phyloP scores from a whole-genome alignment of 1,140 invertebrate species.

The Cherax quadricarinatus region DNA sequence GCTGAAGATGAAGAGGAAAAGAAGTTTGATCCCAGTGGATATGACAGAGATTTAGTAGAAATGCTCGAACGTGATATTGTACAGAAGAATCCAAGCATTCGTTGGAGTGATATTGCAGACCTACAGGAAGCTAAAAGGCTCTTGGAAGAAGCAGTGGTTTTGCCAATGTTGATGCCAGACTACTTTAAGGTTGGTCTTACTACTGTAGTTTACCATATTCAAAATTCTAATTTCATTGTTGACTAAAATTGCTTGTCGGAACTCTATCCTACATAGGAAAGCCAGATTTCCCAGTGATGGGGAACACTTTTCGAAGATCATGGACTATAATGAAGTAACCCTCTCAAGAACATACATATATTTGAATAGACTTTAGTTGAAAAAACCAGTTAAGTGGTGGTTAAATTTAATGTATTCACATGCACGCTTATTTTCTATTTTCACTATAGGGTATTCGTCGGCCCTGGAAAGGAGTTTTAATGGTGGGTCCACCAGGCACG shows the following conservation, averaged over 20 bases:
- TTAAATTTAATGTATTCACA: too few relatives aligned
- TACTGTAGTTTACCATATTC: too few relatives aligned
- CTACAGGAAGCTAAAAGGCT: slow-evolving; percentile 95
- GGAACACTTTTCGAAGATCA: too few relatives aligned
- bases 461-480: slow-evolving; percentile 96
- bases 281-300: too few relatives aligned
- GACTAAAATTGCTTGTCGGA: too few relatives aligned
- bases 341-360: too few relatives aligned
- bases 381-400: too few relatives aligned
- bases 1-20: slow-evolving; percentile 82
- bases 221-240: too few relatives aligned
- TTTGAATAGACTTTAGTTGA: too few relatives aligned
- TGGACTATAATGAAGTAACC: too few relatives aligned
- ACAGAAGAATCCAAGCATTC: slow-evolving; percentile 97
- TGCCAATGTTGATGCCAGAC: slow-evolving; percentile 98
- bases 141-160: slow-evolving; percentile 97
- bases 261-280: too few relatives aligned
- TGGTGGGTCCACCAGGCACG: slow-evolving; percentile 98
- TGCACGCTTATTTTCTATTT: background rate
- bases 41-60: slow-evolving; percentile 96
- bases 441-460: slow-evolving; percentile 87
- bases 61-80: slow-evolving; percentile 98
- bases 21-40: slow-evolving; percentile 93
- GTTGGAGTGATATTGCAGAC: slow-evolving; percentile 99
- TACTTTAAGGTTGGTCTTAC: slow-evolving; percentile 89